A percentile compares a stretch with the other conserved stretches of the same genome.
These are phyloP conservation scores for Siphlonurus alternatus DNA, from an alignment of 2,888 invertebrate genomes.

Conservation along the genomic window DNA sequence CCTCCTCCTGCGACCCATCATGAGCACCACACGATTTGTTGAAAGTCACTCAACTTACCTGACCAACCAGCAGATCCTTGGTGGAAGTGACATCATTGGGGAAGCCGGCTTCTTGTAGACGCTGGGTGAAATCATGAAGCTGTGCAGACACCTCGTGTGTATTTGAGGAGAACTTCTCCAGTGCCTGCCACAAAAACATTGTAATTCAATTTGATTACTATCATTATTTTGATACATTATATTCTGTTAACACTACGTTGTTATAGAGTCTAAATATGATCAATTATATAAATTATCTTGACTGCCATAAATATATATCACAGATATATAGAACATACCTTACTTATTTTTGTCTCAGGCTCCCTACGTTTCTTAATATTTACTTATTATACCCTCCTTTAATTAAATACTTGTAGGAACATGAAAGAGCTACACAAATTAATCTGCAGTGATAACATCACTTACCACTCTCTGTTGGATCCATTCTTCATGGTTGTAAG, in stretches of 20 bases:
- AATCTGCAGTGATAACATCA: too few relatives aligned
- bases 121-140: slow-evolving; percentile 72
- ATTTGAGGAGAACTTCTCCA: slow-evolving; percentile 86
- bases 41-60: slow-evolving; percentile 33
- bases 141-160: slow-evolving; percentile 79
- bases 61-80: slow-evolving; percentile 67
- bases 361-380: too few relatives aligned
- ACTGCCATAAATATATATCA: too few relatives aligned
- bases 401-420: too few relatives aligned
- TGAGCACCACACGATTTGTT: not conserved
- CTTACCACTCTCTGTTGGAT: slow-evolving; percentile 90
- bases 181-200: slow-evolving; percentile 59
- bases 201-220: slow-evolving; percentile 6
- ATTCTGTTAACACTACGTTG: too few relatives aligned
- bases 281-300: too few relatives aligned
- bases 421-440: too few relatives aligned
- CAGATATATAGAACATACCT: too few relatives aligned
- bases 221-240: not conserved
- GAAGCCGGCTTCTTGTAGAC: slow-evolving; percentile 78
- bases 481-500: slow-evolving; percentile 90
- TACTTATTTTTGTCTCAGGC: too few relatives aligned
- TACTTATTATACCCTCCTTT: too few relatives aligned
- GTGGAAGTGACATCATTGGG: slow-evolving; percentile 89
- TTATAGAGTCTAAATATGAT: too few relatives aligned
- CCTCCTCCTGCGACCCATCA: slow-evolving; percentile 23